These are phyloP conservation scores for Musca domestica DNA, from an alignment of 1,140 invertebrate species.

Conservation along the genomic window DNA sequence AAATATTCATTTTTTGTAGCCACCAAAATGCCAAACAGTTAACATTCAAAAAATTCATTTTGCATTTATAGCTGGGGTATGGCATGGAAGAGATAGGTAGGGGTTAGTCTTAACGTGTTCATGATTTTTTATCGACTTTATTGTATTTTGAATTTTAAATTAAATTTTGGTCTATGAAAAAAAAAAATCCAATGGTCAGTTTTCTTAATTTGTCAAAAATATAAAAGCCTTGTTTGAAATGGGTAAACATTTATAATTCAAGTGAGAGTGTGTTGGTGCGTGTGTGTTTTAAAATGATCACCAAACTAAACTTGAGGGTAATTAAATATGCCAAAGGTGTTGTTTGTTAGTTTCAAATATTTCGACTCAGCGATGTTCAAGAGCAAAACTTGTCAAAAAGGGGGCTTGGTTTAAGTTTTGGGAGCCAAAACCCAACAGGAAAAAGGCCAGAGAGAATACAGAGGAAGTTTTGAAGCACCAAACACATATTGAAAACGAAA, in stretches of 20 bases:
- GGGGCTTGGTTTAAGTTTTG: background rate
- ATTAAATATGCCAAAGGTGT: too few relatives aligned
- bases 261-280: too few relatives aligned
- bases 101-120: too few relatives aligned
- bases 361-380: too few relatives aligned
- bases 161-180: background rate
- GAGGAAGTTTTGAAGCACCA: too few relatives aligned
- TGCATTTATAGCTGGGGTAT: too few relatives aligned
- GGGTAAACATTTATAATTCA: background rate
- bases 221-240: background rate
- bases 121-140: too few relatives aligned
- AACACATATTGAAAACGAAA: too few relatives aligned
- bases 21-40: constrained; percentile 13
- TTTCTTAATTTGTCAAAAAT: constrained; percentile 4
- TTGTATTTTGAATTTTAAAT: background rate
- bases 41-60: background rate
- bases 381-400: background rate
- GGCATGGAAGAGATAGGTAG: too few relatives aligned
- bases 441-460: background rate
- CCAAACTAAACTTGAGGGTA: too few relatives aligned
- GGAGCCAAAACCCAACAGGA: background rate
- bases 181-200: background rate
- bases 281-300: too few relatives aligned
- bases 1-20: background rate
- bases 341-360: too few relatives aligned